A percentile compares a stretch with the other conserved stretches of the same genome.
These are phyloP conservation scores for Sebastes flavidus DNA, from an alignment of 2,797 vertebrate genomes.

Conservation along the genomic window DNA sequence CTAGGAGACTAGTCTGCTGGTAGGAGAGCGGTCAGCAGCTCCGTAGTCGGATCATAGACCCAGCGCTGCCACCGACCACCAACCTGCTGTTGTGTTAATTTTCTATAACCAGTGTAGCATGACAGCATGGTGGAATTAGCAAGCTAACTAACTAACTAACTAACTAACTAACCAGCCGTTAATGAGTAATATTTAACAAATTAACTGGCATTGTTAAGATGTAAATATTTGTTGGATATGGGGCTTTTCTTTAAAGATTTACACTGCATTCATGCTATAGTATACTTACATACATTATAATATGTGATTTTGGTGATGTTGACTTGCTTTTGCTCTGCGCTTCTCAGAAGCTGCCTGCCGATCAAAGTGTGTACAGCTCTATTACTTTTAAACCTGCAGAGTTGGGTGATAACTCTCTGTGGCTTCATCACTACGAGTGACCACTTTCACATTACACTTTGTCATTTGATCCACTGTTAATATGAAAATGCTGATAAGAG, in stretches of 20 bases:
- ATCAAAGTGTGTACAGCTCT: background rate
- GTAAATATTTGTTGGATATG: background rate
- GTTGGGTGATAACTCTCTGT: background rate
- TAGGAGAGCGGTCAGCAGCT: no score
- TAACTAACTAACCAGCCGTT: no score
- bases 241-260: background rate
- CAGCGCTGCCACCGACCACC: no score
- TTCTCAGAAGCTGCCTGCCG: background rate
- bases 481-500: no score
- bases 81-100: no score
- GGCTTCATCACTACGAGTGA: background rate
- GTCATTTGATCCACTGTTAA: background rate
- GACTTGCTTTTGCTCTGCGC: background rate
- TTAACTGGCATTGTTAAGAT: background rate
- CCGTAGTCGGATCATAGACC: no score
- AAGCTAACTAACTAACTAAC: no score
- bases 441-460: background rate
- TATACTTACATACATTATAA: background rate
- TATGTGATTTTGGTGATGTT: background rate
- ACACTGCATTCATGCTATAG: background rate
- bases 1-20: no score
- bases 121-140: no score
- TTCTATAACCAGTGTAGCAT: no score
- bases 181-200: no score
- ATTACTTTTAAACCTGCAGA: background rate